Evolutionary conservation across 2,888 invertebrate genomes (phyloP).

Genomic region (Eucriotettix oculatus): DNA sequence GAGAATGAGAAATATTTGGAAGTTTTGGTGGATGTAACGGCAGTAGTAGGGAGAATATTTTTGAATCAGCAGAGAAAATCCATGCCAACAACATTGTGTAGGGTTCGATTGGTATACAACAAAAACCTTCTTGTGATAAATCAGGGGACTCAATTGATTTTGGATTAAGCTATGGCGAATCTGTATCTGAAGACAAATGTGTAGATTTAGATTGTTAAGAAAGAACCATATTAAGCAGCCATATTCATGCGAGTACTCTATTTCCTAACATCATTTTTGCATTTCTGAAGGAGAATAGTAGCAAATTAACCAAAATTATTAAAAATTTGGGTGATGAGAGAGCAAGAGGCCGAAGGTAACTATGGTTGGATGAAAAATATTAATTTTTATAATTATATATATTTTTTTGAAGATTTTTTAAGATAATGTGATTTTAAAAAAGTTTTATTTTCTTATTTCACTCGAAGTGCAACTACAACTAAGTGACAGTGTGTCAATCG

Average conservation of each 20-base stretch:
- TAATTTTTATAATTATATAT: background rate
- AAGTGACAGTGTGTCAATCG: too few relatives aligned
- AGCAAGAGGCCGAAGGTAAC: slow-evolving; percentile 81
- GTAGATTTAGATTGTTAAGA: slow-evolving; percentile 97
- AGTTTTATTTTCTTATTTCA: too few relatives aligned
- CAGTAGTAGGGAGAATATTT: too few relatives aligned
- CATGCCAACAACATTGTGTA: slow-evolving; percentile 81
- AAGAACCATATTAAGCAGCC: slow-evolving; percentile 80
- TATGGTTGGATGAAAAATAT: slow-evolving; percentile 65
- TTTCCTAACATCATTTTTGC: slow-evolving; percentile 49
- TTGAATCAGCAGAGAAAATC: slow-evolving; percentile 61
- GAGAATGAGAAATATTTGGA: too few relatives aligned
- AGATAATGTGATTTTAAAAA: too few relatives aligned
- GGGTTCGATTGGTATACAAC: slow-evolving; percentile 96
- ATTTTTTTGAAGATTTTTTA: too few relatives aligned
- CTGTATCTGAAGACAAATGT: slow-evolving; percentile 80
- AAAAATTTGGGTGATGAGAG: slow-evolving; percentile 81
- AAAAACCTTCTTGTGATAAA: slow-evolving; percentile 62
- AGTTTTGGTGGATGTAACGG: too few relatives aligned
- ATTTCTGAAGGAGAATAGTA: slow-evolving; percentile 40
- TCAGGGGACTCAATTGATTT: slow-evolving; percentile 72
- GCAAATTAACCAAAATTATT: slow-evolving; percentile 46
- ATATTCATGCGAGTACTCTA: slow-evolving; percentile 56
- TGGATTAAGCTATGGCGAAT: slow-evolving; percentile 70
- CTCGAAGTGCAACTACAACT: too few relatives aligned